Conservation (phyloP, 2,113 vertebrate species). For the Coreoperca whiteheadi region DNA sequence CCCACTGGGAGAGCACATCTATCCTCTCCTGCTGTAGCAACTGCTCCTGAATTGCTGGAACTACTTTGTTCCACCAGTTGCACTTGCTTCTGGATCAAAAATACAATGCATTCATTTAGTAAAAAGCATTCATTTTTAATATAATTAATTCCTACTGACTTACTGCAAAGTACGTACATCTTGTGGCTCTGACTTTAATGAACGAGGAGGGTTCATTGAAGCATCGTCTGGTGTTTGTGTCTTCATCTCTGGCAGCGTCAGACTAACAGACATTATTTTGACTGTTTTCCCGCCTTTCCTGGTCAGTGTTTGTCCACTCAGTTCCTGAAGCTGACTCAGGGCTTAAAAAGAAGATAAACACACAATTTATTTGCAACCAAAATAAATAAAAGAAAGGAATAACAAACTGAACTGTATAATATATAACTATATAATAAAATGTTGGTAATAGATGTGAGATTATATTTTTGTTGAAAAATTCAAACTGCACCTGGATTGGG, state of each 20-base stretch:
- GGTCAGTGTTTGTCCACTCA: not conserved
- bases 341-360: constrained; percentile 35
- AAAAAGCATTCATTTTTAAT: not conserved
- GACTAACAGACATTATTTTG: not conserved
- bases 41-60: not conserved
- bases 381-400: not conserved
- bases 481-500: constrained; percentile 55
- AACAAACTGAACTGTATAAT: not conserved
- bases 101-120: not conserved
- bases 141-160: not conserved
- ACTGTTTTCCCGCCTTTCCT: not conserved
- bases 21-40: not conserved
- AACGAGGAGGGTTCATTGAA: not conserved
- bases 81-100: not conserved
- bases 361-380: not conserved
- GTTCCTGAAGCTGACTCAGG: rapidly evolving
- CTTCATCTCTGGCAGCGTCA: rapidly evolving
- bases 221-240: not conserved
- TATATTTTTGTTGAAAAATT: not conserved
- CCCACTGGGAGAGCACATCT: not conserved
- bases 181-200: not conserved
- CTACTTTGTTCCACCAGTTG: not conserved
- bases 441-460: not conserved
- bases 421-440: constrained; percentile 7
- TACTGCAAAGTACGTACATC: constrained; percentile 17